Conservation (phyloP, 2,888 invertebrate species). For the Lymantria dispar region DNA sequence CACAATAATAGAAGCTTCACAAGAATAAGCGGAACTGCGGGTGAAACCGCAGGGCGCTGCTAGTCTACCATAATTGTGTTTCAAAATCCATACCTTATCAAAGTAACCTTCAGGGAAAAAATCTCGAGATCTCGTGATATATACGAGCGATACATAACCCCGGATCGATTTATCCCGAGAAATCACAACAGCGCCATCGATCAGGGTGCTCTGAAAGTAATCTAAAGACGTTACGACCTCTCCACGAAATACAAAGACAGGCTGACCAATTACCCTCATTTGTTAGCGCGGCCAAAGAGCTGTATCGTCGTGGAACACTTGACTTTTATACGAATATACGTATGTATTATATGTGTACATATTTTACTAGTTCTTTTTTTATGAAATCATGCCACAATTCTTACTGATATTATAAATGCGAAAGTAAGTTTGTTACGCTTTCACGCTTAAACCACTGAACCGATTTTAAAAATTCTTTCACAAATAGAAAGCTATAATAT, state of each 20-base stretch:
- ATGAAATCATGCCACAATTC: no score
- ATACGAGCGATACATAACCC: conserved; percentile 11
- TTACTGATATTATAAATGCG: no score
- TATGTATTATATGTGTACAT: neutral
- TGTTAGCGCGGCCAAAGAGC: conserved; percentile 9
- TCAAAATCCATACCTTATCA: neutral
- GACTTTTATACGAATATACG: conserved; percentile 5
- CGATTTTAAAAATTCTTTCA: no score
- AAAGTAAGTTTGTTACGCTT: no score
- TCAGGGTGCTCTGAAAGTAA: conserved; percentile 34
- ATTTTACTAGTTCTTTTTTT: neutral
- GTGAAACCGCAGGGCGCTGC: no score
- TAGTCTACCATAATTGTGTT: neutral
- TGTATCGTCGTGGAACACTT: conserved; percentile 31
- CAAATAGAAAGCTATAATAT: no score
- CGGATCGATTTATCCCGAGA: conserved; percentile 25
- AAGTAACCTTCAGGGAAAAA: conserved; percentile 1
- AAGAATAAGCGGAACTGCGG: no score
- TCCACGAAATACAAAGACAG: conserved; percentile 40
- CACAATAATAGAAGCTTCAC: no score
- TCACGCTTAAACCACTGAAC: no score
- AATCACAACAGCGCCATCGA: conserved; percentile 40
- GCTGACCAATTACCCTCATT: conserved; percentile 55
- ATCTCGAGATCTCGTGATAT: conserved; percentile 5
- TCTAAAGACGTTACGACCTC: conserved; percentile 31